These are phyloP conservation scores for Chromoteleia sp. DNA, from an alignment of 2,888 invertebrate genomes.

Conservation along the genomic window DNA sequence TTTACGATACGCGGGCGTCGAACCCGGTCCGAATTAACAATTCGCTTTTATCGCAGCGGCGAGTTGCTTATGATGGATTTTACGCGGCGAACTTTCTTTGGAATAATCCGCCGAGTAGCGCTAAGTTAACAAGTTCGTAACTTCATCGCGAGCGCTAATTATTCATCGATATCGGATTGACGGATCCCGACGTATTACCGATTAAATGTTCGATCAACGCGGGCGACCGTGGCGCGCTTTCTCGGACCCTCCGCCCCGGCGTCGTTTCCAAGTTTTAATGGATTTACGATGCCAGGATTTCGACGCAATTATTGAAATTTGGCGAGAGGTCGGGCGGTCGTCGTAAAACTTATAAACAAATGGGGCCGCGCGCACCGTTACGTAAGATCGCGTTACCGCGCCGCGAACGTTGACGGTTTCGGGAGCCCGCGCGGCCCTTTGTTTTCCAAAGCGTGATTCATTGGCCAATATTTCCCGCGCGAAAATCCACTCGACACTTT, in stretches of 20 bases:
- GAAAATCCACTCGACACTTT: slow-evolving; percentile 57
- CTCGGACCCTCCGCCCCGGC: background rate
- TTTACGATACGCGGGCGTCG: slow-evolving; percentile 27
- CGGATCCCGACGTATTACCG: slow-evolving; percentile 6
- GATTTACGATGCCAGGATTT: slow-evolving; percentile 1
- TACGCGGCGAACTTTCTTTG: slow-evolving; percentile 20
- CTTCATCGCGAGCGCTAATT: slow-evolving; percentile 18
- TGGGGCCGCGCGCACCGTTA: slow-evolving; percentile 1
- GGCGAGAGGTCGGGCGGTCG: background rate
- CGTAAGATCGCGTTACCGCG: slow-evolving; percentile 20
- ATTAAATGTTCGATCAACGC: slow-evolving; percentile 10
- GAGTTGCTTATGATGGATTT: slow-evolving; percentile 32
- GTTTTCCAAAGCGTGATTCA: slow-evolving; percentile 57
- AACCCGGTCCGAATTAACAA: slow-evolving; percentile 26
- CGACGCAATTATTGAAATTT: slow-evolving; percentile 21
- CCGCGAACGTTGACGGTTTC: slow-evolving; percentile 1
- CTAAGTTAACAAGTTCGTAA: slow-evolving; percentile 26
- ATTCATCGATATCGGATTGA: slow-evolving; percentile 15
- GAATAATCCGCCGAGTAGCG: slow-evolving; percentile 13
- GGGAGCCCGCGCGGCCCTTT: slow-evolving; percentile 22
- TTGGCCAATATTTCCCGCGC: slow-evolving; percentile 57
- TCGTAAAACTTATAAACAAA: slow-evolving; percentile 26
- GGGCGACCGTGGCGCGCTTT: background rate
- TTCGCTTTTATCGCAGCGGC: slow-evolving; percentile 26
- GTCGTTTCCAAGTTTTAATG: slow-evolving; percentile 16